Conservation (phyloP, 1,140 invertebrate genomes). For the Apolygus lucorum region DNA sequence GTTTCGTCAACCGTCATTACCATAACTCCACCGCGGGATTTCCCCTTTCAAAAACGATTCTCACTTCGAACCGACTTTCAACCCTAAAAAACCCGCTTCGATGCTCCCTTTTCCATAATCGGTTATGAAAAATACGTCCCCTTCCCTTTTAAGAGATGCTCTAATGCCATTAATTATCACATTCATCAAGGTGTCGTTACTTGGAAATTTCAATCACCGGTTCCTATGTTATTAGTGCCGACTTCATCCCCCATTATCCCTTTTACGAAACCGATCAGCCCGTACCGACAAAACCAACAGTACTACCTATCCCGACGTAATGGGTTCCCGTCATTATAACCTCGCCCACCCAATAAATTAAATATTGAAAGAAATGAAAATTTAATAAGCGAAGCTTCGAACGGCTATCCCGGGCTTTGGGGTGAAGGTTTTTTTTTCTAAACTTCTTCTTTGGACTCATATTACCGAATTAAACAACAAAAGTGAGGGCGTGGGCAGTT, state of each 20-base stretch:
- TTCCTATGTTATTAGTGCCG: background rate
- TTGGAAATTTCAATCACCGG: constrained; percentile 13
- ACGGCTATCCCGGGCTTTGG: background rate
- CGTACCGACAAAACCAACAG: constrained; percentile 11
- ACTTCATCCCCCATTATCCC: background rate
- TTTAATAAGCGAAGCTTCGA: constrained; percentile 10
- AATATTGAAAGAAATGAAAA: constrained; percentile 16
- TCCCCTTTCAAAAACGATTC: too few relatives aligned
- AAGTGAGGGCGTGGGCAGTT: constrained; percentile 10
- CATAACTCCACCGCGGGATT: too few relatives aligned
- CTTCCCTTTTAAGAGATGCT: background rate
- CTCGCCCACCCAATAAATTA: constrained; percentile 14
- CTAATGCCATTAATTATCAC: constrained; percentile 14
- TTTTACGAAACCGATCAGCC: too few relatives aligned
- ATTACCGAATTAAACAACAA: constrained; percentile 11
- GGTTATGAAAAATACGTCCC: constrained; percentile 4
- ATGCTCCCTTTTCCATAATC: background rate
- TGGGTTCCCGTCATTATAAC: constrained; percentile 5
- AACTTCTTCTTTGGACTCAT: too few relatives aligned
- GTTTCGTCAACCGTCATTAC: too few relatives aligned
- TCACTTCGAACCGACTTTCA: too few relatives aligned
- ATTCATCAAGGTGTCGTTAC: constrained; percentile 15
- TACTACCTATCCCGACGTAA: constrained; percentile 3
- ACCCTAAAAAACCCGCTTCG: too few relatives aligned
- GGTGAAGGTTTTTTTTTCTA: too few relatives aligned